Evolutionary conservation across 2,113 vertebrate genomes (phyloP).

Genomic region (Camelus dromedarius): DNA sequence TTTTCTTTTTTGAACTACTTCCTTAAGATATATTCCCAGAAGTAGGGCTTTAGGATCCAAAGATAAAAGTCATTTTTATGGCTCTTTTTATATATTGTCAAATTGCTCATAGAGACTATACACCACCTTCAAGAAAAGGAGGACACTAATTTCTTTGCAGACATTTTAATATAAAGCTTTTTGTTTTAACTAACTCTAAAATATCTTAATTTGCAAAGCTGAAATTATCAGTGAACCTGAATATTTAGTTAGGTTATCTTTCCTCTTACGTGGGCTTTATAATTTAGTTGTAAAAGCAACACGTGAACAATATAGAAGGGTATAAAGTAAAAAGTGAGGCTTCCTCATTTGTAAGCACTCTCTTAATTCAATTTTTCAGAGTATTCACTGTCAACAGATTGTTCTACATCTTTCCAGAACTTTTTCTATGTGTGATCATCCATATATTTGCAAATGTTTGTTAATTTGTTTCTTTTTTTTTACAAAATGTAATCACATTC

Average conservation of each 20-base stretch:
- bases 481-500: background rate
- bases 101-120: background rate
- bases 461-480: background rate
- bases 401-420: background rate
- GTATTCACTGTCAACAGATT: slow-evolving; percentile 14
- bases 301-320: background rate
- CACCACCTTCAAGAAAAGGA: background rate
- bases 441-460: background rate
- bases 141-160: background rate
- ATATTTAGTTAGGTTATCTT: slow-evolving; percentile 4
- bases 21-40: background rate
- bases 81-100: background rate
- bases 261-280: background rate
- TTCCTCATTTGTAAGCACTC: background rate
- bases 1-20: slow-evolving; percentile 48
- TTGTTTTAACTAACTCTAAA: slow-evolving; percentile 17
- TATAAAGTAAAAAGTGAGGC: background rate
- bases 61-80: background rate
- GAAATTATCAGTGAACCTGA: slow-evolving; percentile 13
- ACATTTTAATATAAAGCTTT: background rate
- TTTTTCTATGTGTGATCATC: background rate
- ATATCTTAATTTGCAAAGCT: background rate
- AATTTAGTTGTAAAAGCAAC: slow-evolving; percentile 17
- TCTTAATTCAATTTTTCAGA: background rate
- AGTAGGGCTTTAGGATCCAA: slow-evolving; percentile 3